phyloP scores from a whole-genome alignment of 2,888 invertebrate species.

The Parnassius mnemosyne region DNA sequence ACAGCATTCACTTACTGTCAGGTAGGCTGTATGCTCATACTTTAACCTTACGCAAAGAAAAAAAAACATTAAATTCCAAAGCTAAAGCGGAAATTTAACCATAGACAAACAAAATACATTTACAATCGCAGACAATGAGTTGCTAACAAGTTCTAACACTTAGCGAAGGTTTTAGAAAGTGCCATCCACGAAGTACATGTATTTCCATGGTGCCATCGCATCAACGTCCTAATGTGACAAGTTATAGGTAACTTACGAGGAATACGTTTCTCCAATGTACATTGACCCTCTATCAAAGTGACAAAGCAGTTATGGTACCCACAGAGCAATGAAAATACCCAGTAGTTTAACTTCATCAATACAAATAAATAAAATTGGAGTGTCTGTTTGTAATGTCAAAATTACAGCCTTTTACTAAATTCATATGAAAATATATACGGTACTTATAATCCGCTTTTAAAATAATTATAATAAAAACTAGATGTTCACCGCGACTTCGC shows the following conservation, averaged over 20 bases:
- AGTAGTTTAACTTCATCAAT: neutral
- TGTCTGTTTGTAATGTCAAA: no score
- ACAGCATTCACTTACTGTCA: no score
- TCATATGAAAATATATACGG: no score
- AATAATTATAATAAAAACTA: no score
- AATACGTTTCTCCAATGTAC: constrained; percentile 14
- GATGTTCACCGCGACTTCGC: no score
- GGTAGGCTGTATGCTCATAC: no score
- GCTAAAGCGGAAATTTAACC: no score
- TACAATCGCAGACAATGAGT: neutral
- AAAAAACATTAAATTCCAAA: neutral
- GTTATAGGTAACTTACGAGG: neutral
- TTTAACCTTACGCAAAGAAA: neutral
- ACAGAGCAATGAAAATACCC: constrained; percentile 4
- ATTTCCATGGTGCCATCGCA: constrained; percentile 6
- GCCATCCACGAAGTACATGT: no score
- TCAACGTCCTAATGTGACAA: constrained; percentile 6
- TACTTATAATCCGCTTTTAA: no score
- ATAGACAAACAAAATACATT: no score
- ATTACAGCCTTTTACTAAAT: no score
- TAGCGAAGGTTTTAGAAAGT: constrained; percentile 16
- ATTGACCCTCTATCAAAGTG: constrained; percentile 2
- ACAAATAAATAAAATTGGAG: no score
- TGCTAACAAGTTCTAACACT: neutral
- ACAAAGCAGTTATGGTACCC: neutral